Evolutionary conservation across 2,888 invertebrate species (phyloP), one percentile per base, ranked within the genome.

Genomic region (Orthosia gothica): DNA sequence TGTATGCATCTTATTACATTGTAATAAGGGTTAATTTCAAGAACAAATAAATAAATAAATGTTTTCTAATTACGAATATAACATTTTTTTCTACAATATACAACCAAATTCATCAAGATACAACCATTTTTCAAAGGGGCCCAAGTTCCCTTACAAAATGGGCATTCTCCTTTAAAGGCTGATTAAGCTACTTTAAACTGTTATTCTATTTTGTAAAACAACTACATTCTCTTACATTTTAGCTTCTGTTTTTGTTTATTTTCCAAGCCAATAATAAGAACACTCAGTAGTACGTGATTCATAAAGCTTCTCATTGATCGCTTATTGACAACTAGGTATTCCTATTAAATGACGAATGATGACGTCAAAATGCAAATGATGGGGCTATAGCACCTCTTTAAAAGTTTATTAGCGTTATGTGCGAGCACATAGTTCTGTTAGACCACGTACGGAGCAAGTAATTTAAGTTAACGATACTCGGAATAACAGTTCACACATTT

Each of bases 401-500:
- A 81, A 86, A 74, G 62, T 84, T 83, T 79, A 86, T 86, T 89
- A 83, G 81, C 74, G 70, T 74, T 83, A 69, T 70, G 75, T 82
- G 68, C 58, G 76, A 70, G 69, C 77, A 82, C 70, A 81, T 74
- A 82, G 70, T 76, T 79, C 74, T 80, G 73, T 84, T 80, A 69
- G 70, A 83, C 79, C 79, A 87, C 82, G 83, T 86, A 85, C 74
- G 49, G 74, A 66, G 18, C 66, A 72, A 78, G 83, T 83, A 82
- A 87, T 85, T 89, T 86, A 84, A 85, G 80, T 88, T 87, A 87
- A 85, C 85, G 81, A 74, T 82, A 76, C 83, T 76, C 67, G 23
- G 81, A 84, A 74, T 68, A 75, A 84, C 59, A 65, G 68, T 83
- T 84, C 79, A 47, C 83, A 86, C 76, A 63, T 81, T 61, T 55